Base-by-base conservation (phyloP, 2,888 invertebrate species). In the Acleris holmiana region DNA sequence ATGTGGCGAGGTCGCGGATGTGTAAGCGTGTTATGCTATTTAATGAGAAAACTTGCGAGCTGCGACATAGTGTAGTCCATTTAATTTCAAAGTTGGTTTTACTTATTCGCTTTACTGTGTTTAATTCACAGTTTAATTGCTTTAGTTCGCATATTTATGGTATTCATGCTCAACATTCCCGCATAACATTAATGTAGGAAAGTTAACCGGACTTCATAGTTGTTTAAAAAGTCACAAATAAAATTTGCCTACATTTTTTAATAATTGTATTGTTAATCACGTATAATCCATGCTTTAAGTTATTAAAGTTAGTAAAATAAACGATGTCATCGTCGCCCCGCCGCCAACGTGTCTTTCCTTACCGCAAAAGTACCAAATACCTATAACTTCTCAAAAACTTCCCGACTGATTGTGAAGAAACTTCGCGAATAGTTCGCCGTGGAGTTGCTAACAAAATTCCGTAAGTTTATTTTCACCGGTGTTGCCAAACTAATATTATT, bases 341-440 rank as follows among this genome's bases (percentile, higher is more conserved):
- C 19, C 5, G 47, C 17, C 47, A n/a, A 10, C 19, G 10, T 5
- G 47, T 18, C 10, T 53, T 64, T 64, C 55, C 40, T 55, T 44
- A 58, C 58, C 64, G 25, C 48, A 47, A 55, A 58, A 59, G 54
- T 65, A 47, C 19, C 21, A 60, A 65, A 59, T 60, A 55, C 54
- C 46, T 54, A 59, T 49, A 54, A 65, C 65, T 65, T 65, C 44
- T 49, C 53, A 60, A 59, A 64, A 65, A 65, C 49, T 60, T 65
- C 17, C 58, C 8, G 48, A 40, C 44, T 55, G 65, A 65, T 64
- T 64, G 64, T 59, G 48, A 40, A 44, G 53, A 35, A 44, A 65
- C 59, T 60, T 19, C 59, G 65, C 44, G 44, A 59, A 65, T 65
- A 59, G 65, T 60, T 65, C 44, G 10, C 21, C 41, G 49, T 21